Conservation (phyloP, 1,140 invertebrate genomes). For the Tetramorium simillimum region DNA sequence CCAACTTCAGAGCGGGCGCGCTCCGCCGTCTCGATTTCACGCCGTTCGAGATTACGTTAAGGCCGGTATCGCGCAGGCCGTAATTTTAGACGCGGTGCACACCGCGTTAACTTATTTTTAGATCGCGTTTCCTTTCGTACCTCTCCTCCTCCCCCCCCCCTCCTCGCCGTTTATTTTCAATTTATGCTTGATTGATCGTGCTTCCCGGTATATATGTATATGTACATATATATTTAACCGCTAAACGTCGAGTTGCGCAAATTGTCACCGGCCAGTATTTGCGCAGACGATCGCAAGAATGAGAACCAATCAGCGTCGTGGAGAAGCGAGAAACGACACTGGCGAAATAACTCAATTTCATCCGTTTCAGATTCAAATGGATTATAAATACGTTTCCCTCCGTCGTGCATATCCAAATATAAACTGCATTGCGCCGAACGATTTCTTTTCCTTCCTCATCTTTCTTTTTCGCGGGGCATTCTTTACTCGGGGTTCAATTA, state of each 20-base stretch:
- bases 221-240: neutral
- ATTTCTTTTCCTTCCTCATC: neutral
- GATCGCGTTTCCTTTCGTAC: neutral
- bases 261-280: neutral
- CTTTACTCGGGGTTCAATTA: neutral
- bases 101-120: neutral
- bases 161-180: neutral
- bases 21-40: neutral
- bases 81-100: neutral
- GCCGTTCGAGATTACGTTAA: constrained; percentile 2
- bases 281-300: neutral
- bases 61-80: neutral
- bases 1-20: neutral
- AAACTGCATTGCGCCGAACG: neutral
- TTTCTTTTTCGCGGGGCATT: neutral
- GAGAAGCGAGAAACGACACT: neutral
- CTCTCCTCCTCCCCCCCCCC: neutral
- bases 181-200: neutral
- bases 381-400: neutral
- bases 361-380: neutral
- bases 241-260: neutral
- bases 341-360: neutral
- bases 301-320: neutral
- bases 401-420: neutral
- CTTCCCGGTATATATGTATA: neutral